phyloP scores from a whole-genome alignment of 2,797 vertebrate species.

The Girardinus metallicus region DNA sequence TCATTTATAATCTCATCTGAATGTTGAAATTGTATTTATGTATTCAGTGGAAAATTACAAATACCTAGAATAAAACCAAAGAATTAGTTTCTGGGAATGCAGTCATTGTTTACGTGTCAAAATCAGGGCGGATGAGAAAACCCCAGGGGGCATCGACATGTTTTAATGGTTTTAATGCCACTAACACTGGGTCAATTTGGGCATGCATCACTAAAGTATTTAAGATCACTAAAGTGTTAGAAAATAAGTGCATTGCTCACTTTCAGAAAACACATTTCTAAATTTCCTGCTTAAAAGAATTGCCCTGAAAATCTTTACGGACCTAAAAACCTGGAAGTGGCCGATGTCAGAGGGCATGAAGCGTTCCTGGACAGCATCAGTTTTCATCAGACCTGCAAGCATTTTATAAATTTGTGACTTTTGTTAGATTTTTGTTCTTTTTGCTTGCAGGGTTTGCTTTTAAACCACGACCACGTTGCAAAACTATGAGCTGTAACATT shows the following conservation, averaged over 20 bases:
- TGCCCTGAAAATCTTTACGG: background rate
- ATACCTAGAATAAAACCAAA: background rate
- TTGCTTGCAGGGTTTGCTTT: background rate
- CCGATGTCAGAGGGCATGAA: background rate
- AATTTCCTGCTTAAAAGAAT: background rate
- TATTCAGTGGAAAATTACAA: background rate
- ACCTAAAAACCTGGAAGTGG: background rate
- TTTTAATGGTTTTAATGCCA: background rate
- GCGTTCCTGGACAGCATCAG: background rate
- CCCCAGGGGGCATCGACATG: background rate
- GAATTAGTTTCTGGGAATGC: background rate
- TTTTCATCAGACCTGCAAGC: too few relatives aligned
- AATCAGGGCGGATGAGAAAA: background rate
- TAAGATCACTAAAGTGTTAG: background rate
- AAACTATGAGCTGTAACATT: background rate
- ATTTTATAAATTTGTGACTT: background rate
- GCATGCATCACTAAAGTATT: background rate
- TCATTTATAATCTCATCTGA: background rate
- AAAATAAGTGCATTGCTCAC: background rate
- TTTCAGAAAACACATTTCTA: background rate
- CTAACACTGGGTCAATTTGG: background rate
- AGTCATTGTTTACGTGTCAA: background rate
- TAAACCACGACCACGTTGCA: background rate
- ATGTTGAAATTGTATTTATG: background rate
- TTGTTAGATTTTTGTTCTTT: background rate